Percentiles rank a stretch among this genome's conserved stretches.
These are phyloP conservation scores for Crocidura indochinensis DNA, from an alignment of 2,797 vertebrate species.

Conservation along the genomic window DNA sequence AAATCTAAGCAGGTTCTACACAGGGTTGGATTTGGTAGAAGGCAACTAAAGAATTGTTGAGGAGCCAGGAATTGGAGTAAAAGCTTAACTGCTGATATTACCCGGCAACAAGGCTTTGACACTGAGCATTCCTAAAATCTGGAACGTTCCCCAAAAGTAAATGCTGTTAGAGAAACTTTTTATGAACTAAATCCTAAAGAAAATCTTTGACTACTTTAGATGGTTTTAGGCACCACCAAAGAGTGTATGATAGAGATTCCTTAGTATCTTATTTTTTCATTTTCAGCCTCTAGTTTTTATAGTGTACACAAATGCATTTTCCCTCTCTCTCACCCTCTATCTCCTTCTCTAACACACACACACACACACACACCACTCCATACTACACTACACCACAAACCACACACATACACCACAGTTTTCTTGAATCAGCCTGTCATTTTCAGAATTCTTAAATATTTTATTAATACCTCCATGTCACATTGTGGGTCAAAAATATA, in stretches of 20 bases:
- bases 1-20: not conserved
- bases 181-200: not conserved
- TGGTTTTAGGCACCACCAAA: not conserved
- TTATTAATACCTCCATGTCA: conserved; percentile 29
- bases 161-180: not conserved
- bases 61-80: conserved; percentile 1
- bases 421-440: not conserved
- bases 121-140: conserved; percentile 43
- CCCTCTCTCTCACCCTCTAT: not conserved
- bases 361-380: not conserved
- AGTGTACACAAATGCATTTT: conserved; percentile 9
- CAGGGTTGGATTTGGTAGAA: not conserved
- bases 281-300: not conserved
- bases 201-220: conserved; percentile 25
- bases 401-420: not conserved
- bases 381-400: not conserved
- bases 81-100: not conserved
- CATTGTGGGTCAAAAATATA: conserved; percentile 29
- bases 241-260: not conserved
- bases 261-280: conserved; percentile 11
- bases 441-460: conserved; percentile 39
- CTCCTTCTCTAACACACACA: no score
- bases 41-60: not conserved
- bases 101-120: conserved; percentile 22
- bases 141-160: conserved; percentile 59